phyloP scores from a whole-genome alignment of 1,140 invertebrate species.

The Bombus fervidus region DNA sequence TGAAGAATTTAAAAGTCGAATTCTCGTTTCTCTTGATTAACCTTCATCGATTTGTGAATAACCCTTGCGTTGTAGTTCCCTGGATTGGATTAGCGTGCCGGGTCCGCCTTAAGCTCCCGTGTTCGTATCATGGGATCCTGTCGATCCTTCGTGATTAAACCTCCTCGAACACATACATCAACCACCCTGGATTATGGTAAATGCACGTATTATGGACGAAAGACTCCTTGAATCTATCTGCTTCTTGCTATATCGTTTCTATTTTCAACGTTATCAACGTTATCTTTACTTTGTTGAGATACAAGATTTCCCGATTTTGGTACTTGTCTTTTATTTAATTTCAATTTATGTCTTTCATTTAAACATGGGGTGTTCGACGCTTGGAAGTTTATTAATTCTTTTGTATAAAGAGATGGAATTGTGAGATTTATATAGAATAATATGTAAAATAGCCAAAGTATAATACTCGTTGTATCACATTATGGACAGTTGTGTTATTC shows the following conservation, averaged over 20 bases:
- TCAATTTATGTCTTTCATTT: too few species aligned
- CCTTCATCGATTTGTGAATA: background rate
- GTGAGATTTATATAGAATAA: too few species aligned
- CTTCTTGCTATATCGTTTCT: background rate
- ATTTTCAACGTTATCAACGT: background rate
- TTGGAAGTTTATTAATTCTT: too few species aligned
- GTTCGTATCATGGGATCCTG: constrained; percentile 14
- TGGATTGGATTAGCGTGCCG: constrained; percentile 26
- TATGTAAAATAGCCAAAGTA: too few species aligned
- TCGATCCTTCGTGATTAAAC: constrained; percentile 28
- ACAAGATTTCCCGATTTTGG: too few species aligned
- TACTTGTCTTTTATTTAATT: too few species aligned
- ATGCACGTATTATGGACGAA: background rate
- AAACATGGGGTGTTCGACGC: too few species aligned
- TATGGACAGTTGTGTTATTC: too few species aligned
- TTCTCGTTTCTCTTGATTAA: constrained; percentile 4
- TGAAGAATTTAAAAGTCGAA: background rate
- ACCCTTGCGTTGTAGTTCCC: background rate
- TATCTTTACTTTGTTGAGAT: too few species aligned
- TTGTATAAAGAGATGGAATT: too few species aligned
- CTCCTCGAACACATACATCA: background rate
- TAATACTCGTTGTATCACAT: too few species aligned
- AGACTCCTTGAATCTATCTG: background rate
- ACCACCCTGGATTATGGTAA: background rate
- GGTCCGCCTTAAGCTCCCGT: constrained; percentile 15